Evolutionary conservation across 2,113 vertebrate species (phyloP).

Genomic region (Corynorhinus townsendii): DNA sequence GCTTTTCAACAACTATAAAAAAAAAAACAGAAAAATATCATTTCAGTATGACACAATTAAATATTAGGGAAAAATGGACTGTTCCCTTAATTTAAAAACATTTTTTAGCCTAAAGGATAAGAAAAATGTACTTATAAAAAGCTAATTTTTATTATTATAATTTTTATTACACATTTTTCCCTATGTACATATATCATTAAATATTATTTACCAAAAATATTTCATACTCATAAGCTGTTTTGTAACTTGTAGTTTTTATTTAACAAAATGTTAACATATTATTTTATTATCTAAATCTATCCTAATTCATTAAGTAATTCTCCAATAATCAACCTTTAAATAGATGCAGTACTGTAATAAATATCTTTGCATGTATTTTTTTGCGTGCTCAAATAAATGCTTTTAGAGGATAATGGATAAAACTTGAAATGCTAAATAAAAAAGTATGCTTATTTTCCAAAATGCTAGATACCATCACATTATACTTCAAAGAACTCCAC

Average conservation of each 20-base stretch:
- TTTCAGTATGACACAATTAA: not conserved
- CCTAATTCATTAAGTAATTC: not conserved
- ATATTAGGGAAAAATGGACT: not conserved
- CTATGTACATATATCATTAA: not conserved
- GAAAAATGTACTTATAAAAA: not conserved
- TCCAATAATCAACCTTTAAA: not conserved
- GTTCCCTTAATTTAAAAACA: slow-evolving; percentile 31
- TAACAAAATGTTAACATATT: not conserved
- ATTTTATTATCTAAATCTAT: not conserved
- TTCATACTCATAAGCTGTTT: not conserved
- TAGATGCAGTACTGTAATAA: not conserved
- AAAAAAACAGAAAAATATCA: not conserved
- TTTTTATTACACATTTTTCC: slow-evolving; percentile 14
- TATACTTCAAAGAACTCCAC: not conserved
- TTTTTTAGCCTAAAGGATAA: slow-evolving; percentile 2
- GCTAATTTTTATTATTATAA: not conserved
- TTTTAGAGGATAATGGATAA: not conserved
- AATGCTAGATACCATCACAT: too few species aligned
- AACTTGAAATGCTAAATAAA: not conserved
- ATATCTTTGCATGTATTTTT: not conserved
- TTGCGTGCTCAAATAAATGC: not conserved
- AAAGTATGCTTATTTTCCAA: not conserved
- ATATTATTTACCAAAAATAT: not conserved
- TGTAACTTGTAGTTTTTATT: not conserved
- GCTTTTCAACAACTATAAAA: slow-evolving; percentile 88